Base-by-base conservation (phyloP, 2,888 invertebrate species). In the Diploptera punctata region DNA sequence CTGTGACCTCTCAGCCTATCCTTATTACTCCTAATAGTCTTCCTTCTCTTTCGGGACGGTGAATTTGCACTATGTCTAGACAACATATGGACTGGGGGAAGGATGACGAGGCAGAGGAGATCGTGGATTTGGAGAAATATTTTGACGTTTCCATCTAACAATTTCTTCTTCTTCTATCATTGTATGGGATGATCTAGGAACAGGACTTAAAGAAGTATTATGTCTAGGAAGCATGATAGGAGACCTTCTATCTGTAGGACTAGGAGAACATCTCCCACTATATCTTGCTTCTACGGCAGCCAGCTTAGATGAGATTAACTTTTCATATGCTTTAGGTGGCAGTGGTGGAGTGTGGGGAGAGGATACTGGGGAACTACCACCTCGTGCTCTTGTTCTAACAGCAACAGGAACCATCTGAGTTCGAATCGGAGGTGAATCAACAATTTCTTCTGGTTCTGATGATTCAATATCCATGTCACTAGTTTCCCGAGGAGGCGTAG, bases 301-400 rank as follows among this genome's bases (percentile, higher is more conserved):
- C 57, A 86, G 82, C 84, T 86, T 84, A 19, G 83, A 85, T 61
- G 82, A 83, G 76, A 80, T 83, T 71, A 1, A 84, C 84, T 75
- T 85, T 77, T 87, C 87, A 80, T 86, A 86, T 1, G 80, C 81
- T 73, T 83, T 79, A 72, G 88, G 89, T 1, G 90, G 89, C 67
- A 85, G 83, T 0, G 87, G 84, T 0, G 92, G 92, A 2, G 92
- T 92, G 81, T 92, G 92, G 0, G 92, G 92, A 0, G 92, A 92
- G 67, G 86, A 86, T 3, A 83, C 80, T 61, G 76, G 73, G 16
- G 72, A 61, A 38, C 68, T 67, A 44, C 65, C 74, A 24, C 73
- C 62, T 24, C 75, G 43, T 21, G 70, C 70, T 9, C 70, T 69
- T 33, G 72, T 70, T 33, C 57, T 43, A 44, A 69, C 33, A 16